Base-by-base conservation (phyloP, 2,113 vertebrate genomes). In the Montifringilla adamsi region DNA sequence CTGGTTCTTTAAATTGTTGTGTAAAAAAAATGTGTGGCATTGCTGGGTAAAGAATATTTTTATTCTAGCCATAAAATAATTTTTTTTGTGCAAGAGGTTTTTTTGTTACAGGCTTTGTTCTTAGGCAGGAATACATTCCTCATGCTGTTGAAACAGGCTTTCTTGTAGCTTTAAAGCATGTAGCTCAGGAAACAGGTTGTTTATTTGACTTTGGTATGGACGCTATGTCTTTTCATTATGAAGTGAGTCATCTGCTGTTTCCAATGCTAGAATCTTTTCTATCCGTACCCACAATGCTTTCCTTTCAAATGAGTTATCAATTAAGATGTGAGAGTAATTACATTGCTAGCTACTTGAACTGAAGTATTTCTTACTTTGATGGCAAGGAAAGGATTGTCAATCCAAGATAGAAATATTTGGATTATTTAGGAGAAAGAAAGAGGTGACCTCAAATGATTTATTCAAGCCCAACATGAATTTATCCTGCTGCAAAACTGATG, bases 131-230 rank as follows among this genome's bases (percentile, higher is more conserved):
- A 17, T 49, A 50, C 20, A 23, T 74, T 93, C 47, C 41, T 80
- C 1, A 4, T 0, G 13, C 41, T 79, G 5, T 76, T 58, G 58
- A 85, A 82, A 23, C 23, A 68, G 30, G 13, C 16, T 60, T 95
- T 88, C 37, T 59, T 68, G 37, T 77, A 69, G 64, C 72, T 84
- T 73, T 70, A 37, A 80, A 80, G 49, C 33, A 63, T 21, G 64
- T 58, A 86, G 76, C 72, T 80, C 72, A 92, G 93, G 81, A 93
- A 87, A 47, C 78, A 84, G 56, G 35, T 79, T 82, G 74, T 84
- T 95, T 81, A 68, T 87, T 68, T 91, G 82, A 33, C 72, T 93
- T 82, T 79, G 70, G 20, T 90, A 64, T 1, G 21, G 44, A 87
- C 30, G 1, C 53, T 52, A 9, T 92, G 68, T 88, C 80, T 88